Evolutionary conservation across 2,113 vertebrate genomes (phyloP), one percentile per base, ranked within the genome.

Genomic region (Platichthys stellatus): DNA sequence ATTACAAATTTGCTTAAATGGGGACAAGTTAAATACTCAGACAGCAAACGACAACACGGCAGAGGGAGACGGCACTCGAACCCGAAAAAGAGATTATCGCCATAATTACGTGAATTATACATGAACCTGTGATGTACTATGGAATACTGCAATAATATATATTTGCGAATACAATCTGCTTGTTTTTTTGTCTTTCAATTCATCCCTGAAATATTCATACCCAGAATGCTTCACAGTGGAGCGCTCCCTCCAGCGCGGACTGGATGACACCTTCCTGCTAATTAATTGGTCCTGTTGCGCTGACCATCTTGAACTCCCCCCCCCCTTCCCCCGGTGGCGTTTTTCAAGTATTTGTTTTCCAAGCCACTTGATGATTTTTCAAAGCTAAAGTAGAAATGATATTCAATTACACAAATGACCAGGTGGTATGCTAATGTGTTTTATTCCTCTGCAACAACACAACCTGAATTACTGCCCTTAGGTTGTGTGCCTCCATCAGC

Each of bases 321-420:
- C 24, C 24, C 24, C 24, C 24, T 24, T 24, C 24, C 24, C 40
- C 40, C 11, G 31, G 31, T 58, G 66, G 76, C 71, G 77, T 81
- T 72, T 89, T 87, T 90, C 57, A 79, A 89, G 90, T 90, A 80
- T 92, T 92, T 92, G 83, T 86, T 91, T 88, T 86, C 58, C 60
- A 69, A 67, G 59, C 14, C 77, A 82, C 88, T 93, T 75, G 43
- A 71, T 75, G 43, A 71, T 80, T 84, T 20, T 81, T 43, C 57
- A 49, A 69, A 78, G 78, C 70, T 80, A 78, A 87, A 90, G 77
- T 76, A 51, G 71, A 83, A 87, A 86, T 84, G 10, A 70, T 86
- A 91, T 91, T 90, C 65, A 89, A 67, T 90, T 90, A 90, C 38
- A 60, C 18, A 74, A 83, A 66, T 67, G 38, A 82, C 26, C 67